Conservation (phyloP, 1,140 invertebrate species). For the Listronotus bonariensis region DNA sequence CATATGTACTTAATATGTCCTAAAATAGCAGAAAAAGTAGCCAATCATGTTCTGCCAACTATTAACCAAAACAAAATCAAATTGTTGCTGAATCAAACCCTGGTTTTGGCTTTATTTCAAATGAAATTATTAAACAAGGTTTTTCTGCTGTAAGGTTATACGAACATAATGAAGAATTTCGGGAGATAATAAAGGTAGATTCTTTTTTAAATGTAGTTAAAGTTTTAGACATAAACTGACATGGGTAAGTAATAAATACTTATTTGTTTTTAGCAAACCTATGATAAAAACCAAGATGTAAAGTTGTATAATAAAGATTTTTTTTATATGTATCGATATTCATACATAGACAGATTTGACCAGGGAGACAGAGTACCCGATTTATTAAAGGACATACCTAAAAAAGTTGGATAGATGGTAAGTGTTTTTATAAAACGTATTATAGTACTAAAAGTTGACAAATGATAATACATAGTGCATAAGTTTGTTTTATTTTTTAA, state of each 20-base stretch:
- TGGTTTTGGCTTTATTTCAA: conserved; percentile 49
- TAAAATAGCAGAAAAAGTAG: conserved; percentile 40
- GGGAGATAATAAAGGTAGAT: conserved; percentile 41
- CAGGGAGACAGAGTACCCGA: conserved; percentile 40
- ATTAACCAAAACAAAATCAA: conserved; percentile 34
- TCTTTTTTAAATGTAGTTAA: neutral
- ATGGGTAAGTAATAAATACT: too few species aligned
- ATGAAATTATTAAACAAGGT: conserved; percentile 41
- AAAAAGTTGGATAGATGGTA: conserved; percentile 50
- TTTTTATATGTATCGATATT: conserved; percentile 41
- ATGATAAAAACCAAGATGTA: conserved; percentile 22
- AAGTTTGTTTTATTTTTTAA: too few species aligned
- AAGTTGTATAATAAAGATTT: conserved; percentile 48
- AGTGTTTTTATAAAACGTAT: neutral
- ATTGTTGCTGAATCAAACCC: conserved; percentile 47
- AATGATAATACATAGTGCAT: too few species aligned
- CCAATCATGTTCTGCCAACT: conserved; percentile 35
- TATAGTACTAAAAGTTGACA: too few species aligned
- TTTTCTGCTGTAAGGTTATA: conserved; percentile 43
- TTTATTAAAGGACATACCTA: conserved; percentile 47
- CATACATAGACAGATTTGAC: conserved; percentile 46
- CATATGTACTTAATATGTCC: conserved; percentile 43
- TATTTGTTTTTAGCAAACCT: conserved; percentile 11
- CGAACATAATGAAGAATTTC: conserved; percentile 47
- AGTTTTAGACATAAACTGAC: conserved; percentile 1